phyloP scores from a whole-genome alignment of 35 echinoderm and acorn worm species.

The Ophiothrix spiculata region DNA sequence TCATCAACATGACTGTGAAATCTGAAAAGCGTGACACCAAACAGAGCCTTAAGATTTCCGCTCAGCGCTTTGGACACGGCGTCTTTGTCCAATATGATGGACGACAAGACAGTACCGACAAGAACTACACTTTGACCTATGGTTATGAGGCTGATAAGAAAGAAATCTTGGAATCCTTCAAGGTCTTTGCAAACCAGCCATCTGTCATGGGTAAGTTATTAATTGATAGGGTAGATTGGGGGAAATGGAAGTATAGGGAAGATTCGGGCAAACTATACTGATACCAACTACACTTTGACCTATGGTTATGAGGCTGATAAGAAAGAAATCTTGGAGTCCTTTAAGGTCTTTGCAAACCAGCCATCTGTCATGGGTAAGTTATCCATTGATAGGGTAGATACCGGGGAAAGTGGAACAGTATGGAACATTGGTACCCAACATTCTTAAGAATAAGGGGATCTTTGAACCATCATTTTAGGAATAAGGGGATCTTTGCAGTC shows the following conservation, averaged over 20 bases:
- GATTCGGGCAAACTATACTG: not conserved
- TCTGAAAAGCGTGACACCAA: not conserved
- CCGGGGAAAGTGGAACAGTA: not conserved
- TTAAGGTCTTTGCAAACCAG: not conserved
- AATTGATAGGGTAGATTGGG: too few species aligned
- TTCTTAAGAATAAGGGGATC: too few species aligned
- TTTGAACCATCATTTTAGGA: too few species aligned
- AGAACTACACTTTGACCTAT: conserved; percentile 17
- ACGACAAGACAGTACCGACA: not conserved
- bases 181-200: not conserved
- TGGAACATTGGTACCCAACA: too few species aligned
- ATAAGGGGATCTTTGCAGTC: too few species aligned
- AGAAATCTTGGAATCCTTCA: not conserved
- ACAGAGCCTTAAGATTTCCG: not conserved
- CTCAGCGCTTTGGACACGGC: conserved; percentile 3
- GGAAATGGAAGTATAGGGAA: too few species aligned
- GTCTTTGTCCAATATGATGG: not conserved
- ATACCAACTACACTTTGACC: conserved; percentile 21
- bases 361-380: conserved; percentile 36
- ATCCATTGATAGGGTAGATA: not conserved
- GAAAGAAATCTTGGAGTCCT: conserved; percentile 5
- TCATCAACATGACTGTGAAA: conserved; percentile 22
- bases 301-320: conserved; percentile 10
- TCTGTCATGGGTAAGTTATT: conserved; percentile 30
- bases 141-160: conserved; percentile 24